Conservation (phyloP, 2,888 invertebrate species). For the Scaeva pyrastri region DNA sequence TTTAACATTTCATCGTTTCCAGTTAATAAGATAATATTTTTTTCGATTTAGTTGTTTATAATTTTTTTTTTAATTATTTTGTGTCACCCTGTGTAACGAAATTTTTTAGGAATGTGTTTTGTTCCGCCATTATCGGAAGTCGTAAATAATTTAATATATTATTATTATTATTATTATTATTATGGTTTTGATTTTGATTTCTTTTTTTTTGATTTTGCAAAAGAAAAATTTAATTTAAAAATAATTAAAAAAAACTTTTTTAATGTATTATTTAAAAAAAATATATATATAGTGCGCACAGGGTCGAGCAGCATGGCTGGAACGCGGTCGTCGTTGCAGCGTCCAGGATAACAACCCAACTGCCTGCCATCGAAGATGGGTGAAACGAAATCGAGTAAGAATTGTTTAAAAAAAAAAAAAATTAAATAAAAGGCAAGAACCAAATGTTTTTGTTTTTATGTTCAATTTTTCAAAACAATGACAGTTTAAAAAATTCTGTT, state of each 20-base stretch:
- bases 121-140: constrained; percentile 63
- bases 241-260: constrained; percentile 5
- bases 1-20: constrained; percentile 60
- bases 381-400: constrained; percentile 93
- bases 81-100: constrained; percentile 72
- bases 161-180: constrained; percentile 14
- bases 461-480: too few relatives aligned
- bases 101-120: constrained; percentile 70
- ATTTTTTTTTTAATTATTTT: constrained; percentile 43
- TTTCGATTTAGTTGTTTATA: constrained; percentile 11
- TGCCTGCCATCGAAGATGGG: constrained; percentile 90
- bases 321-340: constrained; percentile 87
- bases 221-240: neutral
- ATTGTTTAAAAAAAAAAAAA: constrained; percentile 14
- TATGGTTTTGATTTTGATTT: constrained; percentile 29
- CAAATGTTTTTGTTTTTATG: too few relatives aligned
- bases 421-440: neutral
- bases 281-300: constrained; percentile 91
- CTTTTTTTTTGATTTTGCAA: constrained; percentile 13
- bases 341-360: constrained; percentile 88
- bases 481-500: too few relatives aligned
- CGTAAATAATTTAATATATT: constrained; percentile 61
- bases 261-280: constrained; percentile 33
- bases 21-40: constrained; percentile 23
- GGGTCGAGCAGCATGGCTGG: constrained; percentile 93